Evolutionary conservation across 2,113 vertebrate species (phyloP).

Genomic region (Pelmatolapia mariae): DNA sequence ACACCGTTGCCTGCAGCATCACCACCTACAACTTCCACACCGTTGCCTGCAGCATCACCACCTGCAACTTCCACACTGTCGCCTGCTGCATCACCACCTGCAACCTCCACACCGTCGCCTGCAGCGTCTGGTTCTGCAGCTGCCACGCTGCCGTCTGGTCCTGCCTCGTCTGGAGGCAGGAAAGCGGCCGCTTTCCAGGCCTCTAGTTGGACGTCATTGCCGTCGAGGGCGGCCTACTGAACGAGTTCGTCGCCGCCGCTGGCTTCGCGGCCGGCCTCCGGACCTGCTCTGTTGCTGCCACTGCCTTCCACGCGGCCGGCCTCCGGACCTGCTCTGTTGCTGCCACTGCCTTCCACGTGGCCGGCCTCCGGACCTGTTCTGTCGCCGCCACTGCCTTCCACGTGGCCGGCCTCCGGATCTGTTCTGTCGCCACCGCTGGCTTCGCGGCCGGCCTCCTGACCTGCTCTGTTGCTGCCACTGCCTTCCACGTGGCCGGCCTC

Average conservation of each 20-base stretch:
- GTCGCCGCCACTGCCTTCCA: neutral
- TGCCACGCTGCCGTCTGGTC: neutral
- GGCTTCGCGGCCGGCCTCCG: neutral
- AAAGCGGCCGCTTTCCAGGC: accelerated
- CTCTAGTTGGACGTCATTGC: neutral
- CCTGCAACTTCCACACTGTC: no score
- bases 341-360: no score
- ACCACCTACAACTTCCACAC: no score
- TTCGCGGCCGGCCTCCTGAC: no score
- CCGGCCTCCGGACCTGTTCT: no score
- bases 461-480: no score
- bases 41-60: no score
- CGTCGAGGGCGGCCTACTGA: neutral
- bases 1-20: no score
- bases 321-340: neutral
- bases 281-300: neutral
- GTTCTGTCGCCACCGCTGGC: no score
- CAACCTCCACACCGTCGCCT: accelerated
- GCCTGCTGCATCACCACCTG: no score
- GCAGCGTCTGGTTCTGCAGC: neutral
- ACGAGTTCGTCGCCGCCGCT: neutral
- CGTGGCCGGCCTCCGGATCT: neutral
- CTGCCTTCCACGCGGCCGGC: neutral
- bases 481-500: no score
- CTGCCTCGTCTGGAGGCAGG: no score